Base-by-base conservation (phyloP, 2,797 vertebrate species). In the Alauda arvensis region DNA sequence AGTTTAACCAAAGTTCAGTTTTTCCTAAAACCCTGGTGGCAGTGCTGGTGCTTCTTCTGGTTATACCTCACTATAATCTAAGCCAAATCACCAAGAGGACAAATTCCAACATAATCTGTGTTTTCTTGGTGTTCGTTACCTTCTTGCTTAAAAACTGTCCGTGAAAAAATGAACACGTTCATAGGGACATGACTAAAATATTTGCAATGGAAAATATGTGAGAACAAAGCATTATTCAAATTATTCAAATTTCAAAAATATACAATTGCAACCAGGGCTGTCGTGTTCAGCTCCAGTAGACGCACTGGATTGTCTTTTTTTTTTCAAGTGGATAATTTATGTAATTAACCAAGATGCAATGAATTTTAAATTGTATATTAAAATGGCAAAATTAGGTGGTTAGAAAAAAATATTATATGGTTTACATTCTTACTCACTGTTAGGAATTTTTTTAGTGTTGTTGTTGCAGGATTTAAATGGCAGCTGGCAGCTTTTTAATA, bases 271-370 rank as follows among this genome's bases (percentile, higher is more conserved):
- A 66, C 56, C 9, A 56, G 25, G 3, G 15, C 74, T 77, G 71
- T 31, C 7, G 7, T 57, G 82, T 92, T 93, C 89, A 46, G 87
- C 92, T 92, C 67, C 75, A 85, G 70, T 59, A 90, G 53, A n/a
- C 80, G 79, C 71, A 42, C 10, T 51, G 77, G 91, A 87, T 84
- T 82, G 77, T 79, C 52, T 81, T 74, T 46, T 81, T 77, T 66
- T 80, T 37, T 37, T 48, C 53, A 85, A 93, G 53, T 87, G 89
- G 80, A 84, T 90, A 87, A 90, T 91, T 85, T 89, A 90, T 91
- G 90, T 89, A 84, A 87, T 90, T 93, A 93, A 82, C 67, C 34
- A 48, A 24, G 56, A 82, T 48, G 80, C 34, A 78, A 53, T 68
- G 71, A 85, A 85, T 90, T 90, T 80, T 42, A 71, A 92, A 78